phyloP scores from a whole-genome alignment of 2,797 vertebrate species.

The Aldrovandia affinis region DNA sequence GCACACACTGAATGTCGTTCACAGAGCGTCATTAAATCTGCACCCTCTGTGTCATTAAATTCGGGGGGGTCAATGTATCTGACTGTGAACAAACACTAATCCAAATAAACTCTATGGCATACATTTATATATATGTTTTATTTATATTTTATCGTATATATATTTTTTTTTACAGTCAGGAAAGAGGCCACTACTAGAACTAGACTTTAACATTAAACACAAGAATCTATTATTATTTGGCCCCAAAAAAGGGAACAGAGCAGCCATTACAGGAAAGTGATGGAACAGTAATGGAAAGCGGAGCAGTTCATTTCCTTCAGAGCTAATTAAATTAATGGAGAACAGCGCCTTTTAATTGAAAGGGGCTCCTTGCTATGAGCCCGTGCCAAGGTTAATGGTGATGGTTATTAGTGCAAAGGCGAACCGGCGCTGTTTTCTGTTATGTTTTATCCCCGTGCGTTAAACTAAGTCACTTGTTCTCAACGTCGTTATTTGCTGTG shows the following conservation, averaged over 20 bases:
- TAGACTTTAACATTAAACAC: neutral
- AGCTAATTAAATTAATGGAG: constrained; percentile 61
- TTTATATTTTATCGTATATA: too few relatives aligned
- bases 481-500: neutral
- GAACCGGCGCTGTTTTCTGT: neutral
- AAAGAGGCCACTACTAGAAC: neutral
- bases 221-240: constrained; percentile 50
- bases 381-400: constrained; percentile 25
- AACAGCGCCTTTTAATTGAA: constrained; percentile 52
- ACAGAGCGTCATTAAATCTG: too few relatives aligned
- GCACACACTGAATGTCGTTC: too few relatives aligned
- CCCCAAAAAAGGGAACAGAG: constrained; percentile 57
- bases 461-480: neutral
- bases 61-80: neutral
- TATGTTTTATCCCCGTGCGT: neutral
- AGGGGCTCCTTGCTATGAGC: constrained; percentile 26
- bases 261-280: constrained; percentile 63
- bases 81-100: neutral
- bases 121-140: too few relatives aligned
- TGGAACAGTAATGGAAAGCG: constrained; percentile 62
- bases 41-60: too few relatives aligned
- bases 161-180: neutral
- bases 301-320: constrained; percentile 59
- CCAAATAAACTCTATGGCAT: neutral
- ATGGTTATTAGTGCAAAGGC: constrained; percentile 17